Percentiles rank a stretch among this genome's conserved stretches.
phyloP scores from a whole-genome alignment of 2,888 invertebrate species.

The Dyspetes luteomarginatus region DNA sequence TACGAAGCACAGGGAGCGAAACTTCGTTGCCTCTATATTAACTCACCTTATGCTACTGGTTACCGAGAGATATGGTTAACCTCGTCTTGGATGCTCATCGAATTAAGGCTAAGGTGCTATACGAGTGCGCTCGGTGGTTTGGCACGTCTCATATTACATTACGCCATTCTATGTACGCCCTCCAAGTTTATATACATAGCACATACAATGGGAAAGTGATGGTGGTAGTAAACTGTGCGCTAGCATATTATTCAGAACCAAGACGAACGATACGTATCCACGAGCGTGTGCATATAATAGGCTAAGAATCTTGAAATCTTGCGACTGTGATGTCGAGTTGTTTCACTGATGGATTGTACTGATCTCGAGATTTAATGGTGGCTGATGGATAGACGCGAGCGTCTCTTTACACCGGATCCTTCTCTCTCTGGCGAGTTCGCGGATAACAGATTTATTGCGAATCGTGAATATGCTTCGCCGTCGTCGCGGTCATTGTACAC shows the following conservation, averaged over 20 bases:
- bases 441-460: conserved; percentile 64
- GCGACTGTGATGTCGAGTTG: conserved; percentile 54
- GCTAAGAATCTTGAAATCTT: conserved; percentile 57
- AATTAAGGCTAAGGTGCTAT: conserved; percentile 71
- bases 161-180: conserved; percentile 38
- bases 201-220: conserved; percentile 21
- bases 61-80: conserved; percentile 53
- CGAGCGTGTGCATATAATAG: conserved; percentile 23
- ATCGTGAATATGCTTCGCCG: conserved; percentile 36
- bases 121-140: conserved; percentile 39
- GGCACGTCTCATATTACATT: conserved; percentile 51
- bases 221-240: neutral
- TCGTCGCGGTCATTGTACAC: conserved; percentile 57
- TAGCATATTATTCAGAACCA: conserved; percentile 35
- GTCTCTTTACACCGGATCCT: conserved; percentile 11
- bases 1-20: conserved; percentile 51
- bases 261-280: conserved; percentile 10
- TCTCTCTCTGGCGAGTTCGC: conserved; percentile 24
- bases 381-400: conserved; percentile 58
- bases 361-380: conserved; percentile 63
- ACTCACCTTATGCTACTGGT: conserved; percentile 73
- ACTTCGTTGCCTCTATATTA: conserved; percentile 76
- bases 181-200: neutral
- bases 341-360: conserved; percentile 62
- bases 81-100: conserved; percentile 69